Base-by-base conservation (phyloP, 2,888 invertebrate species). In the Polymixis lichenea region DNA sequence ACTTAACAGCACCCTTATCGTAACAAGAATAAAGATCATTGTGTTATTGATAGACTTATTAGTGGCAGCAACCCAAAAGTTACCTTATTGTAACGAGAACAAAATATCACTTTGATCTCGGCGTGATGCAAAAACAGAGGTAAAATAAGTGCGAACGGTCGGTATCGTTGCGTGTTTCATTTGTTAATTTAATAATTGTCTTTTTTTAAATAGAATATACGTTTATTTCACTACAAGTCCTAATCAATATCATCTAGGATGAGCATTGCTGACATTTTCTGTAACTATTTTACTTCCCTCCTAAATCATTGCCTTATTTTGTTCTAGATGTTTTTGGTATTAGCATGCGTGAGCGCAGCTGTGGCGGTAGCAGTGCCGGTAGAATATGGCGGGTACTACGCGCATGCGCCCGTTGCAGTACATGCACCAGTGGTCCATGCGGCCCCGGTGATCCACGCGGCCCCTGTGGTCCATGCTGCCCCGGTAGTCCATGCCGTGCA, bases 341-440 rank as follows among this genome's bases (percentile, higher is more conserved):
- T 95, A 76, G 92, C 92, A 53, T 93, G 92, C 76, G 89, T 92
- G 76, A 89, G 95, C 78, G 90, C 88, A n/a, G 93, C 90, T 43
- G 77, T 90, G 75, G 92, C 90, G 46, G 80, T 90, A 66, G 92
- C 93, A 17, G 92, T 89, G 67, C 95, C 95, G 0, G 72, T 89
- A 5, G 80, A 89, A 49, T 83, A 82, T 17, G 87, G 87, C 19
- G 81, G 87, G 5, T 71, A 84, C 22, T 82, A 67, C 38, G 78
- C 80, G 55, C 87, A 88, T 62, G 82, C 86, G 25, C 85, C 89
- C 13, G 67, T 88, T 0, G 80, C 85, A 15, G 73, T 87, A 5
- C 89, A 89, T 17, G 75, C 90, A 28, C 83, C 88, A 1, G 75
- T 87, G 9, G 79, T 88, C 1, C 90, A 89, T 46, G 87, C 88